These are phyloP conservation scores for Pseudoatta argentina DNA, from an alignment of 1,140 invertebrate species.

Conservation along the genomic window DNA sequence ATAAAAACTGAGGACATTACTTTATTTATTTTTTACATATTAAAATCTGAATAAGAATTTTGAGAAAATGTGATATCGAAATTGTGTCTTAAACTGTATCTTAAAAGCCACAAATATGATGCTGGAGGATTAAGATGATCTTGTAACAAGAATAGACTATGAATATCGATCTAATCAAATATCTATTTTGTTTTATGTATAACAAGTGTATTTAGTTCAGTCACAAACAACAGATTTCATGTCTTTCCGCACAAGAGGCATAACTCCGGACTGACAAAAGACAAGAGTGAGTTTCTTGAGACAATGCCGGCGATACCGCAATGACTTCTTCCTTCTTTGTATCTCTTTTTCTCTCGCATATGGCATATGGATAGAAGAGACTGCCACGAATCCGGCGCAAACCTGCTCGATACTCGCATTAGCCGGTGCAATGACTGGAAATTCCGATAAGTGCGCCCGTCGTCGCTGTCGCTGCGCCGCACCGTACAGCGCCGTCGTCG, in stretches of 20 bases:
- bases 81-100: no score
- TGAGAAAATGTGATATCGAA: no score
- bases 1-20: no score
- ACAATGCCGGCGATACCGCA: conserved; percentile 33
- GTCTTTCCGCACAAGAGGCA: neutral
- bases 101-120: no score
- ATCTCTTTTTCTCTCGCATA: neutral
- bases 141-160: no score
- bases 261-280: neutral
- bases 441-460: conserved; percentile 53
- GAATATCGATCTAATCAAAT: no score
- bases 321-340: conserved; percentile 7
- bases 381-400: conserved; percentile 48
- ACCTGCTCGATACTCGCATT: conserved; percentile 61
- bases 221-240: no score
- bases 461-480: neutral
- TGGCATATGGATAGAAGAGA: conserved; percentile 14
- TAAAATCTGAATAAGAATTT: no score
- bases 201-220: no score
- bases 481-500: neutral
- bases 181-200: no score
- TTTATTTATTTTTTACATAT: no score
- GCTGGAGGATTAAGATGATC: no score
- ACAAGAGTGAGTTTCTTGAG: neutral
- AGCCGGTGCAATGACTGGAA: conserved; percentile 62